phyloP scores from a whole-genome alignment of 2,113 vertebrate genomes.

The Tyrannus savana region DNA sequence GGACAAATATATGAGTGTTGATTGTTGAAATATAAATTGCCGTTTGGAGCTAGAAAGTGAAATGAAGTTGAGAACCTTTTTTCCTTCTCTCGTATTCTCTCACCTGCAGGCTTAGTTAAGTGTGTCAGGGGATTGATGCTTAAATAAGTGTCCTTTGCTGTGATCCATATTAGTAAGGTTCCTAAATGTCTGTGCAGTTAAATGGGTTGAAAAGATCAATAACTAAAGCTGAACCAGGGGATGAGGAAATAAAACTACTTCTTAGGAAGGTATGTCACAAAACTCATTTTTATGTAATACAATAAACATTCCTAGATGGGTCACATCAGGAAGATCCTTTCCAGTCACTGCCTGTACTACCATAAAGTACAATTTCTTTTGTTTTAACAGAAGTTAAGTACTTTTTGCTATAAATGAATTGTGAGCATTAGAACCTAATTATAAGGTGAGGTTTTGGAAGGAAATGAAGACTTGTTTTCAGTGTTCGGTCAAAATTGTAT shows the following conservation, averaged over 20 bases:
- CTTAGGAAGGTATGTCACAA: neutral
- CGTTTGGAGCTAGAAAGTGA: neutral
- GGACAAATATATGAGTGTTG: neutral
- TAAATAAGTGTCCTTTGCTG: neutral
- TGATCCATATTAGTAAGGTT: neutral
- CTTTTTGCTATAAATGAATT: neutral
- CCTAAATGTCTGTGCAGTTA: neutral
- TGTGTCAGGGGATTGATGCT: neutral
- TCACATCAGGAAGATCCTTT: neutral
- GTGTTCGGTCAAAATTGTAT: neutral
- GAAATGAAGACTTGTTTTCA: neutral
- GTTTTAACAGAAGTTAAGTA: neutral
- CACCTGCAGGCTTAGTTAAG: neutral
- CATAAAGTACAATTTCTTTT: neutral
- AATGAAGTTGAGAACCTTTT: neutral
- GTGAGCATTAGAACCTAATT: neutral
- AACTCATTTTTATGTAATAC: neutral
- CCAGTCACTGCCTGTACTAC: neutral
- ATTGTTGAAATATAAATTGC: neutral
- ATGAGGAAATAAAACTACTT: neutral
- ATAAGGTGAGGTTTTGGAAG: neutral
- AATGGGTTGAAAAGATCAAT: neutral
- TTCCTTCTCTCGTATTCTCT: neutral
- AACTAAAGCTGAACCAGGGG: neutral
- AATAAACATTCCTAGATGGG: neutral